phyloP scores from a whole-genome alignment of 2,113 vertebrate genomes.

The Cyprinodon brontotheroides region DNA sequence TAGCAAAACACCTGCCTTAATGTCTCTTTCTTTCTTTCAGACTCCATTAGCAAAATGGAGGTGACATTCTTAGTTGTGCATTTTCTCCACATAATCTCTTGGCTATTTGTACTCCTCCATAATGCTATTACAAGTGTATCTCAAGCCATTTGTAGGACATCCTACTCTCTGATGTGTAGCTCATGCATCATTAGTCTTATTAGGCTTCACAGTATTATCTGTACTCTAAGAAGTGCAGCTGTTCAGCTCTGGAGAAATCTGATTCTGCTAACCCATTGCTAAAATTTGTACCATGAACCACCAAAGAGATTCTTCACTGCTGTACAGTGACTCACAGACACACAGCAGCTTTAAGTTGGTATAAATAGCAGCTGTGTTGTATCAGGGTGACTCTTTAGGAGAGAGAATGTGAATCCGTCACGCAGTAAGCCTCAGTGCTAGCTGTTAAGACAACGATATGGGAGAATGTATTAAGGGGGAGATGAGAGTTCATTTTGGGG shows the following conservation, averaged over 20 bases:
- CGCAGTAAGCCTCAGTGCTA: constrained; percentile 12
- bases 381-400: constrained; percentile 21
- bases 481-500: constrained; percentile 26
- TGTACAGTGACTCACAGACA: constrained; percentile 7
- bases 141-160: constrained; percentile 55
- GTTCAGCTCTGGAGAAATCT: constrained; percentile 45
- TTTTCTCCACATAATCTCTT: constrained; percentile 47
- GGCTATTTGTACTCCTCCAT: constrained; percentile 60
- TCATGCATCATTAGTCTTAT: constrained; percentile 52
- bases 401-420: not conserved
- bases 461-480: constrained; percentile 6
- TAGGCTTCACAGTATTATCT: constrained; percentile 43
- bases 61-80: constrained; percentile 67
- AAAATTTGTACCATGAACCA: constrained; percentile 26
- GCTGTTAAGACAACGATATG: constrained; percentile 1
- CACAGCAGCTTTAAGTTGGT: constrained; percentile 62
- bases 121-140: constrained; percentile 61
- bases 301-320: constrained; percentile 7
- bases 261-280: constrained; percentile 23
- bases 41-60: constrained; percentile 62
- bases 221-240: constrained; percentile 53
- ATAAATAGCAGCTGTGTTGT: constrained; percentile 51
- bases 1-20: constrained; percentile 55
- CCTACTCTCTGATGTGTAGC: constrained; percentile 61
- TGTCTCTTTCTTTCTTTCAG: constrained; percentile 45